Base-by-base conservation (phyloP, 2,797 vertebrate genomes). In the Lacerta bilineata region DNA sequence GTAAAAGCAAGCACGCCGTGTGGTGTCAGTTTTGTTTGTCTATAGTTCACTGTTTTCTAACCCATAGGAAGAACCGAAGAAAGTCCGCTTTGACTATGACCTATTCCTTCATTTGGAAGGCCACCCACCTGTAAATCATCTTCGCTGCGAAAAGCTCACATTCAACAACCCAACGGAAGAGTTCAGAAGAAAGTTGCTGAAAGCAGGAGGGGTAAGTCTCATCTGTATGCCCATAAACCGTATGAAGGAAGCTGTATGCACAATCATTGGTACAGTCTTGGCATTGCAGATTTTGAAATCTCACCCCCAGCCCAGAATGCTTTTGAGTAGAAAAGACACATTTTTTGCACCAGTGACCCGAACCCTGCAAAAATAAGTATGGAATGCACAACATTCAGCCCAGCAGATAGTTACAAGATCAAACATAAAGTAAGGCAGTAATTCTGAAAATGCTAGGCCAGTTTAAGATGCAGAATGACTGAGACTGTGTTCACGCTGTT, bases 151-250 rank as follows among this genome's bases (percentile, higher is more conserved):
- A 97, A 99, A 99, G 95, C 98, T 99, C 90, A 99, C 99, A 90
- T 99, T 99, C 97, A 99, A 99, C 97, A 99, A 99, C 96, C 99
- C 99, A 0, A 99, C 99, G 6, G 98, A 99, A 93, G 99, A 99
- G 94, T 99, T 99, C 95, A 98, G 98, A 87, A 98, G 96, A 95
- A 99, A 99, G 96, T 97, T 99, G 89, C 97, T 99, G 91, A 99
- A 98, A 96, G 98, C 99, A 81, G 98, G 99, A 97, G 99, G 98
- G 98, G 99, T 99, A 97, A 94, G 98, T 96, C 81, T 46, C 75
- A 61, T 86, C 92, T 81, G 84, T 71, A 0, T 91, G 20, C 92
- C 61, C 90, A 41, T 93, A 95, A 87, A 81, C 92, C 61, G 81
- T 11, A 68, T 15, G 80, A 83, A 86, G 92, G 29, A 68, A 46